Conservation (phyloP, 1,140 invertebrate genomes). For the Hylaeus volcanicus region DNA sequence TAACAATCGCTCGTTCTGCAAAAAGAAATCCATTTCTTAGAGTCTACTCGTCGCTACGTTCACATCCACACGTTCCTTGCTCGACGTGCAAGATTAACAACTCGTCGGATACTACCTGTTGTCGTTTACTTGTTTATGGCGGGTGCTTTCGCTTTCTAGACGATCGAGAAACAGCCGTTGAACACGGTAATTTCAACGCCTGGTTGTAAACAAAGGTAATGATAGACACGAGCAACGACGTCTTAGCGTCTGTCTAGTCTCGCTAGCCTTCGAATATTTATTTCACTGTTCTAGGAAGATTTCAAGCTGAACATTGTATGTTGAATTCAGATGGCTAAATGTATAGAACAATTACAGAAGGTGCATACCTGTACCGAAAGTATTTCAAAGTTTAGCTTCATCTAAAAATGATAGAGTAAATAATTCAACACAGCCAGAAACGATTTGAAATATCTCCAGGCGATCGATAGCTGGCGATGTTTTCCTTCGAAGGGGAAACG, state of each 20-base stretch:
- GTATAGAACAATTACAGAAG: no score
- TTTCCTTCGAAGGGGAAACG: not conserved
- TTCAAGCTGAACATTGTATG: no score
- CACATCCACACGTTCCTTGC: not conserved
- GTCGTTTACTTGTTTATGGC: not conserved
- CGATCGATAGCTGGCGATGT: constrained; percentile 17
- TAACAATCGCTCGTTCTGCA: not conserved
- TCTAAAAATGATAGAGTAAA: not conserved
- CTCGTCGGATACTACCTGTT: not conserved
- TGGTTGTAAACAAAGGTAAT: not conserved
- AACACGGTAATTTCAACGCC: constrained; percentile 12
- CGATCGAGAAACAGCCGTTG: constrained; percentile 8
- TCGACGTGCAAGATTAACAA: not conserved
- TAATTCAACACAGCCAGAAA: constrained; percentile 20
- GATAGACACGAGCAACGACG: not conserved
- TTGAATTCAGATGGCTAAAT: no score
- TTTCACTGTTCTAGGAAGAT: no score
- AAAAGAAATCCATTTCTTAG: not conserved
- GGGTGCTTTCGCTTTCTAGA: not conserved
- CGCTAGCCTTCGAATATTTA: no score
- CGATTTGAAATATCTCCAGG: constrained; percentile 27
- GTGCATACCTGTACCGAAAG: no score
- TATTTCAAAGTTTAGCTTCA: no score
- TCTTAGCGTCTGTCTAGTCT: not conserved
- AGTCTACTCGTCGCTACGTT: not conserved